Evolutionary conservation across 2,797 vertebrate genomes (phyloP), one percentile per base, ranked within the genome.

Genomic region (Dermochelys coriacea): DNA sequence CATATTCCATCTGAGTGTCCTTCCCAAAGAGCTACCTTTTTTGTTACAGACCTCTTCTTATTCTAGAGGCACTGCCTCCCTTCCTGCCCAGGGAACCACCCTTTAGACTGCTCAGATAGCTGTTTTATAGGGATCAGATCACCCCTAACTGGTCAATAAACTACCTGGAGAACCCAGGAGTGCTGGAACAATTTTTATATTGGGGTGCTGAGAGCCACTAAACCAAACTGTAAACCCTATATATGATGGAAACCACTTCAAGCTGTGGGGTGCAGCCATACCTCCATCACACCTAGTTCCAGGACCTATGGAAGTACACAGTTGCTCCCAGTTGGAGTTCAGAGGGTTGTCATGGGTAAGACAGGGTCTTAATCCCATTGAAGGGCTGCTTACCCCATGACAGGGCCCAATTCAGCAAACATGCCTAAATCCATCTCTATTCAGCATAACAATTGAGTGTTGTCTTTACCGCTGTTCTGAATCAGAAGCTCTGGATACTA

Each of bases 361-460:
- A 29, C 31, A 61, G 29, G 59, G 59, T 61, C 59, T 61, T 34
- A 61, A 15, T 61, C 59, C 59, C 59, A 34, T 59, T 59, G 57
- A 59, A 59, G 57, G 57, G 29, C 12, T 59, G 29, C 29, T 59
- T 59, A 6, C 57, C 29, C 57, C 57, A 7, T 31, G 59, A 61
- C 59, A 61, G 27, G 31, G 29, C 29, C 31, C 29, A 31, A 12
- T 54, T 31, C 59, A 47, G 78, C 1, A 1, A 41, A 41, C 14
- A 86, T 61, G 55, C 74, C 5, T 50, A 9, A 29, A 14, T 41
- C 34, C 27, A 1, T 4, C 79, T 5, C 41, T 37, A 31, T 47
- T 54, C 11, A 29, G 21, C 11, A 8, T 25, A 49, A 51, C 12
- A 5, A 0, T 0, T 8, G 47, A 23, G 52, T 41, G 51, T 9